Conservation (phyloP, 2,113 vertebrate genomes). For the Oncorhynchus tshawytscha region DNA sequence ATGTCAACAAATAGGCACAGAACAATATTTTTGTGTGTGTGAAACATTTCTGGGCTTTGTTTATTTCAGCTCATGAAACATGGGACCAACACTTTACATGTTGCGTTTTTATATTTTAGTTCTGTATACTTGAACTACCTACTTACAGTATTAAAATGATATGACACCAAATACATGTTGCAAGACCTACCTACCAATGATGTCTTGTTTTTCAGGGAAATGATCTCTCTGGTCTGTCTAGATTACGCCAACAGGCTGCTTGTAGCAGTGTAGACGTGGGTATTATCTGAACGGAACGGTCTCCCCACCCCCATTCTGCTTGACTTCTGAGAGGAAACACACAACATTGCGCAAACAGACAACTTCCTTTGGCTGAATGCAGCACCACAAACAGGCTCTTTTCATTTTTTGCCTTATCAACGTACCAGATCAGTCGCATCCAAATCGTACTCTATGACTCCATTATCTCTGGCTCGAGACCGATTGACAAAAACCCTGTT, state of each 20-base stretch:
- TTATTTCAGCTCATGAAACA: no score
- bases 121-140: conserved; percentile 13
- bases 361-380: not conserved
- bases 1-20: no score
- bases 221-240: not conserved
- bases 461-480: conserved; percentile 21
- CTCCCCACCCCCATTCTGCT: not conserved
- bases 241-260: no score
- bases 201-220: not conserved
- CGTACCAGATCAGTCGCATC: conserved; percentile 43
- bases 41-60: no score
- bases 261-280: not conserved
- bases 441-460: conserved; percentile 23
- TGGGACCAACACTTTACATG: no score
- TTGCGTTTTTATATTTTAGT: no score
- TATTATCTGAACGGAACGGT: not conserved
- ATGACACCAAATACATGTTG: not conserved
- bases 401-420: not conserved
- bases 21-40: no score
- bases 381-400: not conserved
- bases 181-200: not conserved
- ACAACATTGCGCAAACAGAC: not conserved
- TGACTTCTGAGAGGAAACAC: not conserved
- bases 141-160: conserved; percentile 39
- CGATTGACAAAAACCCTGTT: conserved; percentile 44